phyloP scores from a whole-genome alignment of 2,888 invertebrate genomes.

The Sarcophaga rosellei region DNA sequence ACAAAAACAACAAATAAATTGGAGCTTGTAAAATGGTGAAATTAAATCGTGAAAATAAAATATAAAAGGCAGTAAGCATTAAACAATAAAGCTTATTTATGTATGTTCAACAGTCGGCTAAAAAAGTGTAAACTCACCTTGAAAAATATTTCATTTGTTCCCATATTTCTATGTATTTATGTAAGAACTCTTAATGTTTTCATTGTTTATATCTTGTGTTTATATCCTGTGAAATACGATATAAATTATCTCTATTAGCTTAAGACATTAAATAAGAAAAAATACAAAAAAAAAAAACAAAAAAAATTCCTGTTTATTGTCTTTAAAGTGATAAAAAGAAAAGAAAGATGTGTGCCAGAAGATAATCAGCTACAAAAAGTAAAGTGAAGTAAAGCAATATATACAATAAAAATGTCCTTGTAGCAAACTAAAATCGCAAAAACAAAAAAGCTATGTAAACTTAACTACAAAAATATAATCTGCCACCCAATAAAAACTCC shows the following conservation, averaged over 20 bases:
- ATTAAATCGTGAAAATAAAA: background rate
- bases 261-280: conserved; percentile 49
- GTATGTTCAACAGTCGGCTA: no score
- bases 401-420: background rate
- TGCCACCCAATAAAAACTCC: background rate
- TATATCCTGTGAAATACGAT: conserved; percentile 73
- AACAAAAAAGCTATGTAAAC: background rate
- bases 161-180: no score
- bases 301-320: no score
- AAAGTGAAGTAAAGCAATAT: background rate
- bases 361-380: background rate
- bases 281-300: background rate
- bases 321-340: conserved; percentile 5
- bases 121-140: no score
- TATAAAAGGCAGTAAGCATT: no score
- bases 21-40: no score
- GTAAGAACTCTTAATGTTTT: no score
- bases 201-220: no score
- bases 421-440: conserved; percentile 7
- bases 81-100: no score
- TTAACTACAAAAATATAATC: background rate
- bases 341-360: background rate
- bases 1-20: background rate
- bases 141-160: no score
- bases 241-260: conserved; percentile 76